Conservation (phyloP, 2,797 vertebrate genomes). For the Mormyrops boulengeri region DNA sequence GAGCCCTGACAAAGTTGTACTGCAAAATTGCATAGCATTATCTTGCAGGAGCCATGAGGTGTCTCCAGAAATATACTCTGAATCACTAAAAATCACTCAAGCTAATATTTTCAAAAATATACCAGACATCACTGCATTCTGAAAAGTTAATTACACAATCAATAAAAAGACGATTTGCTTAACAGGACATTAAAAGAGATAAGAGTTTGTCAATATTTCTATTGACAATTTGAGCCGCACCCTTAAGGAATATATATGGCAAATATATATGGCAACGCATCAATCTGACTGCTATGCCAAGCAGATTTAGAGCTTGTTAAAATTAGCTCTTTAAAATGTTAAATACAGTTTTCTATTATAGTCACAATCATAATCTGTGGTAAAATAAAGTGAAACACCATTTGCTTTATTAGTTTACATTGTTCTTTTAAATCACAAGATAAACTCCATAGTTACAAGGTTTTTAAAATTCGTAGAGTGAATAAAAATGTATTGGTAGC, state of each 20-base stretch:
- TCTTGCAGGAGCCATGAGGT: conserved; percentile 38
- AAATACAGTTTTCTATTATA: background rate
- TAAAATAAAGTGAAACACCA: background rate
- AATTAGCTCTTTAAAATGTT: background rate
- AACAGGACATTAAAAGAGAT: conserved; percentile 57
- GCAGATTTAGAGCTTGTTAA: background rate
- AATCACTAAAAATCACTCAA: conserved; percentile 51
- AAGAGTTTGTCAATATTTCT: conserved; percentile 47
- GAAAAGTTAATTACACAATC: conserved; percentile 54
- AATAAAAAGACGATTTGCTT: conserved; percentile 48
- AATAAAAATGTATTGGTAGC: background rate
- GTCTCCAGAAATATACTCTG: conserved; percentile 49
- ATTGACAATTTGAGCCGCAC: conserved; percentile 35
- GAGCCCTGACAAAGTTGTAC: conserved; percentile 38
- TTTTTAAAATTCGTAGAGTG: background rate
- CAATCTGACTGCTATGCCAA: conserved; percentile 22
- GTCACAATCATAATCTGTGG: background rate
- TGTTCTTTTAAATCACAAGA: background rate
- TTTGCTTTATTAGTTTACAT: background rate
- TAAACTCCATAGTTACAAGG: background rate
- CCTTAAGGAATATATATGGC: conserved; percentile 22
- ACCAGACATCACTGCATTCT: conserved; percentile 50
- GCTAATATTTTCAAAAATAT: conserved; percentile 37
- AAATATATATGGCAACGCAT: conserved; percentile 18
- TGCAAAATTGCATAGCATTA: conserved; percentile 35